phyloP scores from a whole-genome alignment of 2,888 invertebrate genomes.

The Agriotes lineatus region DNA sequence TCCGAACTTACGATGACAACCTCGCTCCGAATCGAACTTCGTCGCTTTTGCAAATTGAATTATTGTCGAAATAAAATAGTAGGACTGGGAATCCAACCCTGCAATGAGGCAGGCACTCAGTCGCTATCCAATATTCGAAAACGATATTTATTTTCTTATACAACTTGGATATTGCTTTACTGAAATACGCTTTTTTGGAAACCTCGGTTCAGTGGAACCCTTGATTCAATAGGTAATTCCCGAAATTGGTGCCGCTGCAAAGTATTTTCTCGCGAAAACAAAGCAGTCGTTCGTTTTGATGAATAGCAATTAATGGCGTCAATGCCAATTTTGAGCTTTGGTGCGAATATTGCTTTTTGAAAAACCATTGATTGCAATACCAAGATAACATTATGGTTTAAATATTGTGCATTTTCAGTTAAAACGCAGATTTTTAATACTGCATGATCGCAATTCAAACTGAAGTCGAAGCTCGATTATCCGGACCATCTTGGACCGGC shows the following conservation, averaged over 20 bases:
- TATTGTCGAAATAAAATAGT: constrained; percentile 55
- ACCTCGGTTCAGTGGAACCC: constrained; percentile 24
- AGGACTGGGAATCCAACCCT: constrained; percentile 51
- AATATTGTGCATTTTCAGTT: too few relatives aligned
- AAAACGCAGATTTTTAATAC: too few relatives aligned
- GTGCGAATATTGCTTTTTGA: too few relatives aligned
- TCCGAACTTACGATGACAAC: constrained; percentile 48
- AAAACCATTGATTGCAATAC: too few relatives aligned
- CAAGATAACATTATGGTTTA: too few relatives aligned
- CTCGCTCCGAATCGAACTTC: constrained; percentile 52
- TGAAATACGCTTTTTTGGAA: constrained; percentile 41
- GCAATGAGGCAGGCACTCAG: constrained; percentile 54
- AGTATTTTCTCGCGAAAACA: neutral
- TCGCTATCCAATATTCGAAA: constrained; percentile 55
- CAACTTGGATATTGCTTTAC: constrained; percentile 51
- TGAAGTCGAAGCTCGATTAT: too few relatives aligned
- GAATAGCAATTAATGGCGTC: too few relatives aligned
- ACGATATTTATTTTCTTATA: constrained; percentile 55
- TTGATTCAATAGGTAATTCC: constrained; percentile 12
- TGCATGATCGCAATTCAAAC: too few relatives aligned
- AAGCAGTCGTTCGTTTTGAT: neutral
- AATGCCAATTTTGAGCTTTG: too few relatives aligned
- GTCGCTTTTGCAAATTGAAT: constrained; percentile 55
- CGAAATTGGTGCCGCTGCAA: neutral
- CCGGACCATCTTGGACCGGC: too few relatives aligned